A percentile compares a stretch with the other conserved stretches of the same genome.
Conservation (phyloP, 2,797 vertebrate genomes). For the Crocodylus rhombifer region DNA sequence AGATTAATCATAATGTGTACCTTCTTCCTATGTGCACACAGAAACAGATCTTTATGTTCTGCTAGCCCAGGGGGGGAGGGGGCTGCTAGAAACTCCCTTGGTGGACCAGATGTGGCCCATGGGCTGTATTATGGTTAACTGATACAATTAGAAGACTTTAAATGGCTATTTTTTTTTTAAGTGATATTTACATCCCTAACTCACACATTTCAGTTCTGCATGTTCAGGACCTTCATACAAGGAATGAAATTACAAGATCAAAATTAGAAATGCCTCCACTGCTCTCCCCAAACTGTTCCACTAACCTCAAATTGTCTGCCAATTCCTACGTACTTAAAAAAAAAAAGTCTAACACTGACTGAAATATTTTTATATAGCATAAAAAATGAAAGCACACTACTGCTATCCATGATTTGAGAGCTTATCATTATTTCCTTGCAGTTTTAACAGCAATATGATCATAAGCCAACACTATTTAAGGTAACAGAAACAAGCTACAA, state of each 20-base stretch:
- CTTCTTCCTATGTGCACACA: neutral
- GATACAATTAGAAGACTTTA: neutral
- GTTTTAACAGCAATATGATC: neutral
- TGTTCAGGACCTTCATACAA: neutral
- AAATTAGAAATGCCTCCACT: neutral
- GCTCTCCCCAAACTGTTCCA: neutral
- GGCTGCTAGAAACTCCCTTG: too few relatives aligned
- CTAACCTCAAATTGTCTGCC: neutral
- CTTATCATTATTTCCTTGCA: neutral
- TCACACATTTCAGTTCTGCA: neutral
- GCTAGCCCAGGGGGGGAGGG: neutral
- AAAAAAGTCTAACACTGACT: neutral
- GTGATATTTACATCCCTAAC: neutral
- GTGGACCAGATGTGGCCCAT: too few relatives aligned
- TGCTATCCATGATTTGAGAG: neutral
- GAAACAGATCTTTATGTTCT: neutral
- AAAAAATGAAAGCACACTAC: neutral
- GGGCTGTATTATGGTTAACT: too few relatives aligned
- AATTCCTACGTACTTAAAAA: conserved; percentile 17
- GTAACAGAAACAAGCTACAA: conserved; percentile 82
- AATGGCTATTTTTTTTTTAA: neutral
- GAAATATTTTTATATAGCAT: neutral
- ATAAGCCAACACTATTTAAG: conserved; percentile 8
- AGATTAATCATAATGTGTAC: neutral
- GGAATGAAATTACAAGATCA: neutral